Evolutionary conservation across 1,140 invertebrate species (phyloP).

Genomic region (Octopus bimaculoides): DNA sequence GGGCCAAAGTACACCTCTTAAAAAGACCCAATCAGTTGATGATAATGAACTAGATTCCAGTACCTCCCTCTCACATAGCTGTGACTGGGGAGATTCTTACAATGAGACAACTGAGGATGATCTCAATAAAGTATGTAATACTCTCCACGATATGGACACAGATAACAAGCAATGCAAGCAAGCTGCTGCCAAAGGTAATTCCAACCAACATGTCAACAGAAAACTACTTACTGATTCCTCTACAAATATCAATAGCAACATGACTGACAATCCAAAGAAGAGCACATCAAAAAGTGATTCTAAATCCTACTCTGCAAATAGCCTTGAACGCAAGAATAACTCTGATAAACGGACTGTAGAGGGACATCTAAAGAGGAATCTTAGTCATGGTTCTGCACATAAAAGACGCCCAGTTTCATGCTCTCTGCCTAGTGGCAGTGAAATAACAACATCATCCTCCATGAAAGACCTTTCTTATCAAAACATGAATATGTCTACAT

Average conservation of each 20-base stretch:
- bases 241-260: not conserved
- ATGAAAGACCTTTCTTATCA: constrained; percentile 9
- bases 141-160: no score
- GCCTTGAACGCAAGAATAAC: constrained; percentile 10
- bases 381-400: not conserved
- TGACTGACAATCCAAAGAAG: not conserved
- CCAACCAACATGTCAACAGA: no score
- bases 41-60: not conserved
- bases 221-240: no score
- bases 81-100: not conserved
- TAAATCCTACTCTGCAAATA: not conserved
- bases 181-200: no score
- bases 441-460: not conserved
- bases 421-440: not conserved
- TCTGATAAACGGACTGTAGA: constrained; percentile 7
- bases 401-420: constrained; percentile 8
- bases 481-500: constrained; percentile 4
- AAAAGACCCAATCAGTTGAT: not conserved
- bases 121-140: no score
- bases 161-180: no score
- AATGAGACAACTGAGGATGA: not conserved
- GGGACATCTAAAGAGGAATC: constrained; percentile 3
- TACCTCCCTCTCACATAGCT: not conserved
- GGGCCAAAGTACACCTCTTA: constrained; percentile 6
- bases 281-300: constrained; percentile 3